Evolutionary conservation across 92 coral and sea anemone genomes (phyloP).

Genomic region (Palythoa grandis): DNA sequence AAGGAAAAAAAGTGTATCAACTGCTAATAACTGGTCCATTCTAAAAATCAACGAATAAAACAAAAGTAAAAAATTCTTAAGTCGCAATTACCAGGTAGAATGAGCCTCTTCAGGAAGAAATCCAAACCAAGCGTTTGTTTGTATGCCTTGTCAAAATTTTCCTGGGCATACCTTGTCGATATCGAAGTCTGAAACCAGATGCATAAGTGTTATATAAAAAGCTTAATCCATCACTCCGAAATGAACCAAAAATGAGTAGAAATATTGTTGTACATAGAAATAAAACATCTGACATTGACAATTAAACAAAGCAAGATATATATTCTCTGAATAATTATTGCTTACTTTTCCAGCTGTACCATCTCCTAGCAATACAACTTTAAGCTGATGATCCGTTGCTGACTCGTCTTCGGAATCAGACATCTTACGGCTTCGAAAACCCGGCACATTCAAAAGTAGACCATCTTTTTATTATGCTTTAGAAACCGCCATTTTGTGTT

Average conservation of each 20-base stretch:
- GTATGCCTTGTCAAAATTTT: conserved; percentile 92
- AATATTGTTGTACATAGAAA: conserved; percentile 7
- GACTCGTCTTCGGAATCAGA: conserved; percentile 96
- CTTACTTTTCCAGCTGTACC: conserved; percentile 97
- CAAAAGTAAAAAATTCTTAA: not conserved
- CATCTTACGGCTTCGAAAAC: conserved; percentile 61
- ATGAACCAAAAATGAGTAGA: not conserved
- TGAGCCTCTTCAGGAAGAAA: conserved; percentile 89
- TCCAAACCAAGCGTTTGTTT: conserved; percentile 95
- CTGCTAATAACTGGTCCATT: not conserved
- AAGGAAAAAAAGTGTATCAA: not conserved
- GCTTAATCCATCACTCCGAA: not conserved
- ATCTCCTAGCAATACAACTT: conserved; percentile 94
- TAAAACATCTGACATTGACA: not conserved
- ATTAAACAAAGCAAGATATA: not conserved
- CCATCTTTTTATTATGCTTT: not conserved
- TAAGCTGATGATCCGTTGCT: conserved; percentile 93
- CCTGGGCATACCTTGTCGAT: conserved; percentile 91
- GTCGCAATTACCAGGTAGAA: conserved; percentile 78
- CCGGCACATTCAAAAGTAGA: not conserved
- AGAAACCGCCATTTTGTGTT: conserved; percentile 26
- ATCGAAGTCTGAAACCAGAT: conserved; percentile 79
- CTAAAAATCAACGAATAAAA: not conserved
- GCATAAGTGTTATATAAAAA: not conserved
- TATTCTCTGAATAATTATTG: not conserved